Evolutionary conservation across 2,113 vertebrate genomes (phyloP).

Genomic region (Chamaea fasciata): DNA sequence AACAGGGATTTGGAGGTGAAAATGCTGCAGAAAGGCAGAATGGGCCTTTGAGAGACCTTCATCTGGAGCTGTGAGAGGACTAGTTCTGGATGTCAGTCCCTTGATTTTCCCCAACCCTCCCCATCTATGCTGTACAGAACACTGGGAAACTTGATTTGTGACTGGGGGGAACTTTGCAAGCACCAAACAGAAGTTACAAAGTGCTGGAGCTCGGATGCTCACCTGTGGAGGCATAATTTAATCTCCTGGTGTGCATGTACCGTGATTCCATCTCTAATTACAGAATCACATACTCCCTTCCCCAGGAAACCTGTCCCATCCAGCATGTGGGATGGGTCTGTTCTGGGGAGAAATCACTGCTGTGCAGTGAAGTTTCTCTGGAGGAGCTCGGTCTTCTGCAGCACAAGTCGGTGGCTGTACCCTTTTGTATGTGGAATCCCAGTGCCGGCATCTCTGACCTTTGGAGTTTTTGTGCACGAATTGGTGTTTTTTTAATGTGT

Average conservation of each 20-base stretch:
- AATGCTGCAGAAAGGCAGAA: neutral
- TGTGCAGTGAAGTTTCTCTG: neutral
- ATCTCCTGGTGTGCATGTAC: neutral
- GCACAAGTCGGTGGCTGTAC: neutral
- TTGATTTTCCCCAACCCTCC: neutral
- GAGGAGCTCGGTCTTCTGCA: neutral
- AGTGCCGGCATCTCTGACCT: neutral
- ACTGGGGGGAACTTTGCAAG: fast-evolving
- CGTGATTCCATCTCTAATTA: neutral
- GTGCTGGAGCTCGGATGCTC: neutral
- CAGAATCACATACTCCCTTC: neutral
- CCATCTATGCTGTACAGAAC: neutral
- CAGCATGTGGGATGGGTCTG: fast-evolving
- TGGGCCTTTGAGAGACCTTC: neutral
- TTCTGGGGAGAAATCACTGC: neutral
- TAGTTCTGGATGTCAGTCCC: neutral
- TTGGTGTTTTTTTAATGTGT: neutral
- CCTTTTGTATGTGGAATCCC: neutral
- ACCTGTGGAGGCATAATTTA: neutral
- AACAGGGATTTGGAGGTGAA: neutral
- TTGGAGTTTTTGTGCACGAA: neutral
- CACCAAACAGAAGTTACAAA: neutral
- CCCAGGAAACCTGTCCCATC: neutral
- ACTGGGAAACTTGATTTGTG: neutral
- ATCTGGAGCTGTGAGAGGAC: neutral